Percentiles rank a stretch among this genome's conserved stretches.
Evolutionary conservation across 2,888 invertebrate genomes (phyloP).

Genomic region (Dastarcus helophoroides): DNA sequence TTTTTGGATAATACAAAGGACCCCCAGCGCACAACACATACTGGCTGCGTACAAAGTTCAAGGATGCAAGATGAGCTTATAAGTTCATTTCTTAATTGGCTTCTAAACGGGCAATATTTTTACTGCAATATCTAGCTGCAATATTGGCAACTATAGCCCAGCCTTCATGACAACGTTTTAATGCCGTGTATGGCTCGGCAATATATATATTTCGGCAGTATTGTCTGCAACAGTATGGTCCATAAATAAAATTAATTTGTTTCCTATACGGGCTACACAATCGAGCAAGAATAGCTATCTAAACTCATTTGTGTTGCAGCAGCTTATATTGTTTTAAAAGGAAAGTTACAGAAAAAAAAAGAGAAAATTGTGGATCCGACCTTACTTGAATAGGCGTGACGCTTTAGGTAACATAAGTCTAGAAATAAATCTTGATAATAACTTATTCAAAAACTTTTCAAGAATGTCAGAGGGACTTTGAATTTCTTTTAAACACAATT

Average conservation of each 20-base stretch:
- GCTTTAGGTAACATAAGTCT: conserved; percentile 3
- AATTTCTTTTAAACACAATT: conserved; percentile 1
- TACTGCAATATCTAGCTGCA: conserved; percentile 3
- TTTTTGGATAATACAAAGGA: too few relatives aligned
- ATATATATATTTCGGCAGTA: conserved; percentile 1
- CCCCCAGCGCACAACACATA: too few relatives aligned
- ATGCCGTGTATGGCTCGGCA: conserved; percentile 7
- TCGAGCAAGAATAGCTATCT: conserved; percentile 1
- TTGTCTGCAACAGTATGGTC: conserved; percentile 1
- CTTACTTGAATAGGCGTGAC: conserved; percentile 3
- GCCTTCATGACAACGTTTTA: conserved; percentile 4
- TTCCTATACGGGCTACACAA: conserved; percentile 2
- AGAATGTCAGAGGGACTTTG: conserved; percentile 1
- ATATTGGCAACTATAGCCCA: conserved; percentile 4
- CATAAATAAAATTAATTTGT: neutral
- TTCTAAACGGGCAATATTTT: conserved; percentile 6
- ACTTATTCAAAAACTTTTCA: conserved; percentile 1
- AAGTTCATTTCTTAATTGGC: neutral
- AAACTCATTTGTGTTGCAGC: conserved; percentile 1
- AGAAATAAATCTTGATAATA: conserved; percentile 3
- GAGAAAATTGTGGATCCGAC: conserved; percentile 3
- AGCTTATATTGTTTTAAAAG: conserved; percentile 5
- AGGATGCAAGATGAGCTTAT: too few relatives aligned
- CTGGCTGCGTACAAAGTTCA: too few relatives aligned
- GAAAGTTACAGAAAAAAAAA: conserved; percentile 4